Evolutionary conservation across 2,113 vertebrate genomes (phyloP).

Genomic region (Megaleporinus macrocephalus): DNA sequence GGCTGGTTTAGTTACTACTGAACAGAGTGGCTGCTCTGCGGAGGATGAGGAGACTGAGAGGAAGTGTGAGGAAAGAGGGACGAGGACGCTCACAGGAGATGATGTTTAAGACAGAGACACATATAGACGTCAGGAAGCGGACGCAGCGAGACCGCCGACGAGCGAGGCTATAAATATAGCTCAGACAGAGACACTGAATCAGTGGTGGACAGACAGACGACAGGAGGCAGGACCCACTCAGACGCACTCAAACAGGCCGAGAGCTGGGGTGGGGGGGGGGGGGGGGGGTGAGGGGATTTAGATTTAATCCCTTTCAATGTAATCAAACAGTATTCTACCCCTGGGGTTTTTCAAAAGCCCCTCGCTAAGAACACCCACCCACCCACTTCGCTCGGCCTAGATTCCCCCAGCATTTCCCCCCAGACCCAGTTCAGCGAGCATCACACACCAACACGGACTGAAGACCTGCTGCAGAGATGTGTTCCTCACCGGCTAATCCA

Average conservation of each 20-base stretch:
- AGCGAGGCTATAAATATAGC: not conserved
- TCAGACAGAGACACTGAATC: not conserved
- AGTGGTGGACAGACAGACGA: not conserved
- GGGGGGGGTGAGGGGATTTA: slow-evolving; percentile 5
- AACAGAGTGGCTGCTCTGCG: not conserved
- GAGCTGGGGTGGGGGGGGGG: not conserved
- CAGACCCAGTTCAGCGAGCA: slow-evolving; percentile 1
- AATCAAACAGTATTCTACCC: slow-evolving; percentile 41
- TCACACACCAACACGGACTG: slow-evolving; percentile 5
- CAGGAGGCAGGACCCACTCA: not conserved
- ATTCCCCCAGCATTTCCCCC: not conserved
- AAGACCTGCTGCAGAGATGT: not conserved
- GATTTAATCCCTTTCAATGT: slow-evolving; percentile 24
- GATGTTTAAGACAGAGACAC: not conserved
- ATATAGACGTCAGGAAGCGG: not conserved
- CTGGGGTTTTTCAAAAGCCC: slow-evolving; percentile 29
- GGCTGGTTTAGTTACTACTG: not conserved
- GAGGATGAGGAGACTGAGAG: not conserved
- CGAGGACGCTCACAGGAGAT: not conserved
- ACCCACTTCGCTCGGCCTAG: not conserved
- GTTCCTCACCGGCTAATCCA: not conserved
- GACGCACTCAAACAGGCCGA: not conserved
- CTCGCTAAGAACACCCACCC: slow-evolving; percentile 10
- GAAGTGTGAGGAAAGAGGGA: not conserved
- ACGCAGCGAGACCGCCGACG: not conserved